A percentile compares a stretch with the other conserved stretches of the same genome.
Evolutionary conservation across 2,888 invertebrate species (phyloP).

Genomic region (Ischnura elegans): DNA sequence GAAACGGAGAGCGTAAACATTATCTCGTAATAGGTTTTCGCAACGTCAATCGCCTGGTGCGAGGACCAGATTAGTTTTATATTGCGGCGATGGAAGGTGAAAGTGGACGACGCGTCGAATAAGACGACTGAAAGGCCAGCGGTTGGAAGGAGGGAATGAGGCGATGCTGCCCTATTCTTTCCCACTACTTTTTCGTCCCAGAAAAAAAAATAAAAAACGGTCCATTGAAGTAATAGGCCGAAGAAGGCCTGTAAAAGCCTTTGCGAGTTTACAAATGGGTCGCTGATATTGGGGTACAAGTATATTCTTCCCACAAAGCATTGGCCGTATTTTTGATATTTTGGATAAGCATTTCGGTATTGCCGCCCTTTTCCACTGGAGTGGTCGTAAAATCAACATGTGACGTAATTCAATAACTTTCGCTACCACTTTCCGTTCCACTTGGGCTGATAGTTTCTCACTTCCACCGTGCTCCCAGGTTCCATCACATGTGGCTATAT

Average conservation of each 20-base stretch:
- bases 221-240: background rate
- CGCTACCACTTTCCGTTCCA: background rate
- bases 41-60: constrained; percentile 21
- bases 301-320: background rate
- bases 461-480: background rate
- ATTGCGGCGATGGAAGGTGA: constrained; percentile 37
- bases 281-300: background rate
- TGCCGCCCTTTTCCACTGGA: background rate
- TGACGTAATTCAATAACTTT: background rate
- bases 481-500: background rate
- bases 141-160: background rate
- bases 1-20: background rate
- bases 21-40: constrained; percentile 39
- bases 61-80: background rate
- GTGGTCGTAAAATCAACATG: background rate
- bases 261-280: background rate
- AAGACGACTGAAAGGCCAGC: background rate
- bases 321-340: background rate
- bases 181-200: background rate
- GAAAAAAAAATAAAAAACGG: background rate
- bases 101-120: constrained; percentile 33
- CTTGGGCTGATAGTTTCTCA: background rate
- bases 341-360: background rate
- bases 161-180: background rate
- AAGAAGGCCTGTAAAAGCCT: background rate